These are phyloP conservation scores for Formicarius rufipectus DNA, from an alignment of 2,113 vertebrate species.

Conservation along the genomic window DNA sequence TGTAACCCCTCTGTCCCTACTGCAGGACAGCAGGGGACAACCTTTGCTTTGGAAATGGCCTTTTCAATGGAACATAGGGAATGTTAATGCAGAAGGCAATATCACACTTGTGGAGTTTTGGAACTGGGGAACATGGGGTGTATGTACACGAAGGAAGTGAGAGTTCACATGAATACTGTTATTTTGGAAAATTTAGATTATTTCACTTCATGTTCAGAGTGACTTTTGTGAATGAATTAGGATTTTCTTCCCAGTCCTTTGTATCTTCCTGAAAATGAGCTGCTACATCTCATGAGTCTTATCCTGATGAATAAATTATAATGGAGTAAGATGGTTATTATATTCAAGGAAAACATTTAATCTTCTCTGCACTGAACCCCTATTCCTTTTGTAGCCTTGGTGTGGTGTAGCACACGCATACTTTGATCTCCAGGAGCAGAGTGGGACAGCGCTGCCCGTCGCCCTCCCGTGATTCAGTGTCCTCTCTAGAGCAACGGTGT, in stretches of 20 bases:
- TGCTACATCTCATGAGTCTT: not conserved
- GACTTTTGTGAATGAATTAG: not conserved
- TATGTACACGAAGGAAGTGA: not conserved
- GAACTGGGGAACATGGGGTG: not conserved
- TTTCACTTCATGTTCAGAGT: not conserved
- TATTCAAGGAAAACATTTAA: slow-evolving; percentile 28
- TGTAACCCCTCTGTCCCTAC: not conserved
- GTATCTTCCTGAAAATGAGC: not conserved
- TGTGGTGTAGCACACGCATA: slow-evolving; percentile 12
- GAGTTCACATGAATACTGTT: not conserved
- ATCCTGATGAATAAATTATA: not conserved
- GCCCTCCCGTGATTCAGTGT: slow-evolving; percentile 35
- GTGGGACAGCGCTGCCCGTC: slow-evolving; percentile 27
- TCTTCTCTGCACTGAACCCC: slow-evolving; percentile 45
- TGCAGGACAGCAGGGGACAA: not conserved
- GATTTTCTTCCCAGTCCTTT: not conserved
- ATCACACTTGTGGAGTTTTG: not conserved
- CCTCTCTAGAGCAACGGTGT: slow-evolving; percentile 43
- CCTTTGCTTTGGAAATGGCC: not conserved
- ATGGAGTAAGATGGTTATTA: slow-evolving; percentile 16
- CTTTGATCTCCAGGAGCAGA: slow-evolving; percentile 63
- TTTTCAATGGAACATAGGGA: not conserved
- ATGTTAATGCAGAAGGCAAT: not conserved
- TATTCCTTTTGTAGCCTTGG: slow-evolving; percentile 58
- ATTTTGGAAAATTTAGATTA: not conserved